Conservation (phyloP, 2,113 vertebrate species). For the Felis chaus region DNA sequence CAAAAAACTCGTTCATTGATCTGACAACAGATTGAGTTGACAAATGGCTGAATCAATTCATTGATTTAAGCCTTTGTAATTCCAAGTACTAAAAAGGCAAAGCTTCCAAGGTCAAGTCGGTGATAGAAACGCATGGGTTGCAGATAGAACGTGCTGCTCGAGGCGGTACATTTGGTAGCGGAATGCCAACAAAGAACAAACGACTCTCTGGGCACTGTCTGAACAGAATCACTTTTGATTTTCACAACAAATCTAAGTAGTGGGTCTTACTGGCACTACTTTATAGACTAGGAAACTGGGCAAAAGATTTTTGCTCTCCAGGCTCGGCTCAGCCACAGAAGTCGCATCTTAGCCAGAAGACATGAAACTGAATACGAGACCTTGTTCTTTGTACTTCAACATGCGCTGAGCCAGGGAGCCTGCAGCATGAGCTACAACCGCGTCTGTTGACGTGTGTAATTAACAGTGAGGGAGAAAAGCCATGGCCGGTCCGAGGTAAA, state of each 20-base stretch:
- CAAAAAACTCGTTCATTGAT: not conserved
- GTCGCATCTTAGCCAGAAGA: not conserved
- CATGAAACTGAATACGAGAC: not conserved
- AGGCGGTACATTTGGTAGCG: not conserved
- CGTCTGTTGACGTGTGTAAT: not conserved
- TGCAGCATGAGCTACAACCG: fast-evolving
- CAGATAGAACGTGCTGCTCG: not conserved
- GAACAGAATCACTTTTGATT: not conserved
- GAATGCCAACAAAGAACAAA: not conserved
- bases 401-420: fast-evolving
- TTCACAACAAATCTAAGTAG: not conserved
- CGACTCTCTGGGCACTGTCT: too few relatives aligned
- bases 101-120: not conserved
- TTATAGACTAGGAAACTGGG: not conserved
- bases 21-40: not conserved
- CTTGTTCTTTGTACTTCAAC: not conserved
- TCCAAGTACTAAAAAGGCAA: not conserved
- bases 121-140: not conserved
- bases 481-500: not conserved
- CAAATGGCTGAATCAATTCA: not conserved
- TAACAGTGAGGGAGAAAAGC: not conserved
- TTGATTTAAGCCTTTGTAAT: not conserved
- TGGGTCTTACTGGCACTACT: not conserved
- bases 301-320: not conserved
- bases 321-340: fast-evolving